Evolutionary conservation across 2,797 vertebrate genomes (phyloP).

Genomic region (Rhinoraja longicauda): DNA sequence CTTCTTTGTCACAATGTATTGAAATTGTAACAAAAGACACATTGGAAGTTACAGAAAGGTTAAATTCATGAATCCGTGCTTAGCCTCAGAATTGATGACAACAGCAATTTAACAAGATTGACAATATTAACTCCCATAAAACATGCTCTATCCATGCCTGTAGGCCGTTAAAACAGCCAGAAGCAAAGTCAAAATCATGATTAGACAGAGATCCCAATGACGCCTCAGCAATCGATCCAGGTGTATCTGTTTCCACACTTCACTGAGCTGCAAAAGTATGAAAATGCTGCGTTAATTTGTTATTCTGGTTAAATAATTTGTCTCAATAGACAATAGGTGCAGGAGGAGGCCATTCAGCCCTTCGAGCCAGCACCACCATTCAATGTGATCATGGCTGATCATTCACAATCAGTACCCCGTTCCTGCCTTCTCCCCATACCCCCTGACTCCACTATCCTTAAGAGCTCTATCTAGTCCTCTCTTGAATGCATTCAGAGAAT

Average conservation of each 20-base stretch:
- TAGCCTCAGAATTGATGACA: background rate
- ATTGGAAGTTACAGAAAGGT: background rate
- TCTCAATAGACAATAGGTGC: too few relatives aligned
- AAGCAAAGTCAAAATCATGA: conserved; percentile 46
- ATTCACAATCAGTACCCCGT: too few relatives aligned
- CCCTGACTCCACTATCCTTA: too few relatives aligned
- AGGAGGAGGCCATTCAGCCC: too few relatives aligned
- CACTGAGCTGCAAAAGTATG: conserved; percentile 44
- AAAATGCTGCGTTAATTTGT: background rate
- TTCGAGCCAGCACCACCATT: too few relatives aligned
- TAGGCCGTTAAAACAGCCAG: conserved; percentile 48
- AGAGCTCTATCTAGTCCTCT: too few relatives aligned
- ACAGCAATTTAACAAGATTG: background rate
- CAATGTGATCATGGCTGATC: too few relatives aligned
- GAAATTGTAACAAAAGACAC: background rate
- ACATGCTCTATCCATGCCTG: conserved; percentile 41
- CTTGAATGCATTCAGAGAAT: too few relatives aligned
- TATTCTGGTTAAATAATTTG: background rate
- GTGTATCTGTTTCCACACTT: conserved; percentile 46
- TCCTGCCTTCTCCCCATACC: too few relatives aligned
- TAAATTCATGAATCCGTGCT: background rate
- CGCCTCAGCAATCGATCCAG: conserved; percentile 42
- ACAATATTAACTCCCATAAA: background rate
- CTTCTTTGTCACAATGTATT: background rate
- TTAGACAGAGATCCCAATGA: conserved; percentile 51